Evolutionary conservation across 2,113 vertebrate species (phyloP), one percentile per base, ranked within the genome.

Genomic region (Pseudolaguvia tuberculata): DNA sequence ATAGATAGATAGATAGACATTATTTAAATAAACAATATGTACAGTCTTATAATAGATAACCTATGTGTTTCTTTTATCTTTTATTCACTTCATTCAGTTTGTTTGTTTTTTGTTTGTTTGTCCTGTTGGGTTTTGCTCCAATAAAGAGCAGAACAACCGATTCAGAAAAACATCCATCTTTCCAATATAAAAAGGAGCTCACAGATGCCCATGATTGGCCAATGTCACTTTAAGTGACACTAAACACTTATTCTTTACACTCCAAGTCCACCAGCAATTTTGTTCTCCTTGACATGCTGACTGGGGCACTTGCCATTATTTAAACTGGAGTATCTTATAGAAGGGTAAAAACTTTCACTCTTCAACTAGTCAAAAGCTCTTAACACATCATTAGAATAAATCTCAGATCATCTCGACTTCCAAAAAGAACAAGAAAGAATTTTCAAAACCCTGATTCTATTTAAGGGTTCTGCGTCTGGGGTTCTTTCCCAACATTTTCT

Each of bases 381-480:
- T 45, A 62, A 27, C n/a, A 25, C 20, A 76, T 69, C 31, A 70
- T 45, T 76, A 21, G 47, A 53, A 70, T 70, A 35, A 23, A 23
- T 70, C 56, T n/a, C 17, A n/a, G 17, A 17, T 55, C 70, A 62
- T 52, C 45, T 35, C 39, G 4, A 9, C 23, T 4, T 10, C 1
- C n/a, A n/a, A 18, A 21, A n/a, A 31, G n/a, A 42, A 21, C 1
- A 18, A 5, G 17, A n/a, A 57, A 1, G 59, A 55, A 20, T 61
- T 35, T 45, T 42, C 1, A 6, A 68, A 58, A 72, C 62, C 72
- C 76, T 67, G 59, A 61, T 61, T 45, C 25, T 9, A 18, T 27
- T 73, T 58, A 55, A 14, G n/a, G 52, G 75, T 48, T 7, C 35
- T n/a, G n/a, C n/a, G n/a, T n/a, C n/a, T n/a, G n/a, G n/a, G n/a